These are phyloP conservation scores for Lottia gigantea DNA, from an alignment of 2,888 invertebrate genomes.

Conservation along the genomic window DNA sequence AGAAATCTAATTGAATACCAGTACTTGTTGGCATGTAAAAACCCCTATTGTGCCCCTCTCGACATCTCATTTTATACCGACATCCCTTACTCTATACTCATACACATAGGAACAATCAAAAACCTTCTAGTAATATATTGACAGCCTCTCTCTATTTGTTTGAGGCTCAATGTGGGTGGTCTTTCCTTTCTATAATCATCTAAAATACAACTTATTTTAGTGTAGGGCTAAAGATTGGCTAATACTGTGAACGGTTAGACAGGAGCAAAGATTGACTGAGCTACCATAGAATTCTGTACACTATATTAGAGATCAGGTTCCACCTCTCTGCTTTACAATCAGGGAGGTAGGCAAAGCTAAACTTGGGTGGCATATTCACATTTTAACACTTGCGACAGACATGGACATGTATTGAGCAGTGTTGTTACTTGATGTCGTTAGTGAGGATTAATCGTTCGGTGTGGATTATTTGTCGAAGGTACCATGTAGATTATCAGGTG, in stretches of 20 bases:
- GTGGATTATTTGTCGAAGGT: background rate
- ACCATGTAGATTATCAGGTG: background rate
- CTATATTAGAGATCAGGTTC: constrained; percentile 18
- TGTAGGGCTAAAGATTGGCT: constrained; percentile 23
- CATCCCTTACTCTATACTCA: background rate
- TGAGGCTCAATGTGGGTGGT: constrained; percentile 21
- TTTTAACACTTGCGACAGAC: background rate
- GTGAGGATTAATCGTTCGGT: background rate
- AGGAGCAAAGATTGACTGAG: background rate
- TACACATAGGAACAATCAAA: constrained; percentile 6
- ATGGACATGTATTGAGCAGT: background rate
- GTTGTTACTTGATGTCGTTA: background rate
- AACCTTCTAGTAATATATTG: constrained; percentile 12
- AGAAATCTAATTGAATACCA: background rate
- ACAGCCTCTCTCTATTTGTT: constrained; percentile 20
- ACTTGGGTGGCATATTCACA: constrained; percentile 22
- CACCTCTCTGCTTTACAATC: constrained; percentile 1
- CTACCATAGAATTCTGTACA: constrained; percentile 14
- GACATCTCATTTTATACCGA: background rate
- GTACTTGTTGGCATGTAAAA: constrained; percentile 1
- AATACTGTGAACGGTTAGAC: constrained; percentile 5
- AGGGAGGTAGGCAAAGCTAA: constrained; percentile 22
- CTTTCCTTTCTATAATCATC: background rate
- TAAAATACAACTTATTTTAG: constrained; percentile 25
- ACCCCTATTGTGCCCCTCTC: background rate